Evolutionary conservation across 2,888 invertebrate species (phyloP).

Genomic region (Eucriotettix oculatus): DNA sequence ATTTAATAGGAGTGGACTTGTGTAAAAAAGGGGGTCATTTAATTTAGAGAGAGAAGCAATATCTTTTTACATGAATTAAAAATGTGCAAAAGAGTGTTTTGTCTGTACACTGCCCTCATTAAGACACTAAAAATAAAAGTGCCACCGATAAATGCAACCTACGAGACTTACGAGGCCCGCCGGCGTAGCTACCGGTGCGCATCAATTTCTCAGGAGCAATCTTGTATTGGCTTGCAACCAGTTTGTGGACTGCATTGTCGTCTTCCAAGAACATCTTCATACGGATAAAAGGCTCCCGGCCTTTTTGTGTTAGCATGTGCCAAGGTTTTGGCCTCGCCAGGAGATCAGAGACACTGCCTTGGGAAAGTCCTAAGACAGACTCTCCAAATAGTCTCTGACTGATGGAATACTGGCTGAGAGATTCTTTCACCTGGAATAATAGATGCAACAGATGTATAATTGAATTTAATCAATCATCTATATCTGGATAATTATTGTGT

Average conservation of each 20-base stretch:
- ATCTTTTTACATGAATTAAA: too few relatives aligned
- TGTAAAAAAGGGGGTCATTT: too few relatives aligned
- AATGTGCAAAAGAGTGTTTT: too few relatives aligned
- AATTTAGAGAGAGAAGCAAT: too few relatives aligned
- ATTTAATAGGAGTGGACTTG: too few relatives aligned
- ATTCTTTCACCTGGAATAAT: constrained; percentile 59
- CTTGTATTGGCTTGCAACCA: constrained; percentile 94
- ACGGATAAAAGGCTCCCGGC: constrained; percentile 88
- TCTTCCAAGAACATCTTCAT: constrained; percentile 98
- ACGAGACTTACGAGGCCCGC: constrained; percentile 54
- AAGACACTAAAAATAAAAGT: too few relatives aligned
- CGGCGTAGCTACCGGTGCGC: constrained; percentile 88
- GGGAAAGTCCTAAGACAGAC: constrained; percentile 88
- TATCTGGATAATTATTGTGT: background rate
- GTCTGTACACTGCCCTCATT: too few relatives aligned
- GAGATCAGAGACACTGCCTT: constrained; percentile 94
- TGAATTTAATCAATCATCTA: background rate
- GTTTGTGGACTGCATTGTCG: constrained; percentile 85
- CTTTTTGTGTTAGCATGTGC: constrained; percentile 97
- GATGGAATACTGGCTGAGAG: constrained; percentile 87
- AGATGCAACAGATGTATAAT: constrained; percentile 10
- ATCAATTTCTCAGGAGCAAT: constrained; percentile 94
- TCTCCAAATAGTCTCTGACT: constrained; percentile 97
- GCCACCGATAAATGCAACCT: background rate
- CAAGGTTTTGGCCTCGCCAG: constrained; percentile 95